These are phyloP conservation scores for Emmelina monodactyla DNA, from an alignment of 2,888 invertebrate genomes.

Conservation along the genomic window DNA sequence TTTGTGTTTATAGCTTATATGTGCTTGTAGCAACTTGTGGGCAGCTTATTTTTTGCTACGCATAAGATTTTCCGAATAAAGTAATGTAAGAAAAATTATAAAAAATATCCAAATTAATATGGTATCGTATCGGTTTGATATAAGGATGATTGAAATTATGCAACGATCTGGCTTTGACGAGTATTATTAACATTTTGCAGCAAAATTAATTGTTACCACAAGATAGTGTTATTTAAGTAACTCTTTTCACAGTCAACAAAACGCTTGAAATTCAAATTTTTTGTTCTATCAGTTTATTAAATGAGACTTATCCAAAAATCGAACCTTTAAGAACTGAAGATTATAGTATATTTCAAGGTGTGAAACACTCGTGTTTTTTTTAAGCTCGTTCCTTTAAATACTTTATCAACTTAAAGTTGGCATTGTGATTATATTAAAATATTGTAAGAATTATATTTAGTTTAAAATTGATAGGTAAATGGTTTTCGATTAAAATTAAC, in stretches of 20 bases:
- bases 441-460: slow-evolving; percentile 53
- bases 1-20: not conserved
- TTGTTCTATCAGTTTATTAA: too few species aligned
- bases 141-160: too few species aligned
- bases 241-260: too few species aligned
- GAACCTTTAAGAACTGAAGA: not conserved
- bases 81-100: not conserved
- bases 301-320: too few species aligned
- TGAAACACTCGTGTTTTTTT: slow-evolving; percentile 22
- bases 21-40: not conserved
- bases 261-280: too few species aligned
- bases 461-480: slow-evolving; percentile 35
- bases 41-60: not conserved
- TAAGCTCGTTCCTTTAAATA: slow-evolving; percentile 21
- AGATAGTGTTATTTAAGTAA: too few species aligned
- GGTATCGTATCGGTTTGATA: not conserved
- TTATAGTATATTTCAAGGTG: slow-evolving; percentile 18
- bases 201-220: too few species aligned
- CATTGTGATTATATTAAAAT: slow-evolving; percentile 54
- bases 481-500: slow-evolving; percentile 39
- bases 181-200: too few species aligned
- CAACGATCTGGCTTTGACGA: too few species aligned
- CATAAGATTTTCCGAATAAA: not conserved
- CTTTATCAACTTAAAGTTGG: slow-evolving; percentile 61
- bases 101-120: not conserved